Percentiles rank a stretch among this genome's conserved stretches.
Conservation (phyloP, 64 coral and sea anemone species). For the Pachyseris speciosa region DNA sequence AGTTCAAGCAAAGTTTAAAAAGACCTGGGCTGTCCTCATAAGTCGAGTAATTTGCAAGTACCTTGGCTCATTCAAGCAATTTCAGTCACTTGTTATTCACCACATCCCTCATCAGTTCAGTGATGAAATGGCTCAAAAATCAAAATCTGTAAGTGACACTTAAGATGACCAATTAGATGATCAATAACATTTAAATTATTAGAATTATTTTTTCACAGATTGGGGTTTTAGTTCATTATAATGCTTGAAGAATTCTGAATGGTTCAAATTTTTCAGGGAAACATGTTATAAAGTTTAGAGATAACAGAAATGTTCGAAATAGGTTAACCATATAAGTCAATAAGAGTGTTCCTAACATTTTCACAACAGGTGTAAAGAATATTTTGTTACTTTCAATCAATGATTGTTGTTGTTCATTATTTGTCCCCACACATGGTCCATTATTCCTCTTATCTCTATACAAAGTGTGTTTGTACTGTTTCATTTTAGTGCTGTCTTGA, state of each 20-base stretch:
- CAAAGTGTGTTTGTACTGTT: too few relatives aligned
- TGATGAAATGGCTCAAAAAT: slow-evolving; percentile 42
- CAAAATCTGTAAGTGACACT: slow-evolving; percentile 34
- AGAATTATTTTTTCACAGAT: too few relatives aligned
- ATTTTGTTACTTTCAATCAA: slow-evolving; percentile 4
- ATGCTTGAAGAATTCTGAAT: too few relatives aligned
- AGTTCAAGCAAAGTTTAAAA: neutral
- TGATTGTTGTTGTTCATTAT: neutral
- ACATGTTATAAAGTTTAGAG: too few relatives aligned
- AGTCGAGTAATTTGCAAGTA: slow-evolving; percentile 42
- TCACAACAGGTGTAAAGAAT: too few relatives aligned
- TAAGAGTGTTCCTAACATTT: too few relatives aligned
- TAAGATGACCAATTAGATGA: too few relatives aligned
- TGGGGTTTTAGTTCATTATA: too few relatives aligned
- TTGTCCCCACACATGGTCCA: neutral
- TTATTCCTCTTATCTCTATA: neutral
- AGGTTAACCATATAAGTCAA: too few relatives aligned
- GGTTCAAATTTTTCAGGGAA: too few relatives aligned
- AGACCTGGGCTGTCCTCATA: slow-evolving; percentile 15
- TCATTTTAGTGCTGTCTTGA: slow-evolving; percentile 37
- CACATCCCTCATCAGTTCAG: slow-evolving; percentile 34
- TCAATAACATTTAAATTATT: too few relatives aligned
- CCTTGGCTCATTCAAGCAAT: slow-evolving; percentile 11
- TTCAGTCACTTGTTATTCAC: slow-evolving; percentile 1
- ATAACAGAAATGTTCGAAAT: too few relatives aligned